Evolutionary conservation across 2,113 vertebrate genomes (phyloP), one percentile per base, ranked within the genome.

Genomic region (Eonycteris spelaea): DNA sequence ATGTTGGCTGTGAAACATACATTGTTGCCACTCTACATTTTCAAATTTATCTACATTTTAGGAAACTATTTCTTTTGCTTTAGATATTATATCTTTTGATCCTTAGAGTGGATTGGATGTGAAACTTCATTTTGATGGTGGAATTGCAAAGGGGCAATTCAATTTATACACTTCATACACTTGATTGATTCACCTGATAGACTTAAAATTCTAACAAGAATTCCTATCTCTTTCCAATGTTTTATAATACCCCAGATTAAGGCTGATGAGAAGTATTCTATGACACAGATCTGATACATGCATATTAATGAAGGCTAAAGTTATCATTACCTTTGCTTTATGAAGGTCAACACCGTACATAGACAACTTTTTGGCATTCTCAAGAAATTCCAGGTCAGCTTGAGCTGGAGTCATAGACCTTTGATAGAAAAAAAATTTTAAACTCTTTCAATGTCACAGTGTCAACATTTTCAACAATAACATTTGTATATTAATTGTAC

Each of bases 341-440:
- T 99, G 99, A 96, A 99, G 99, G 96, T 99, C 99, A 26, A 99
- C 99, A 68, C 99, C 99, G 40, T 99, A 99, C 99, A 99, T 99
- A 1, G 99, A 99, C 6, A 99, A 98, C 93, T 99, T 99, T 98
- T 99, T 99, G 96, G 99, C 99, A 95, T 99, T 99, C 98, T 99
- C 99, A 96, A 99, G 99, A 96, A 99, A 99, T 98, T 99, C 99
- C 98, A 99, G 96, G 97, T 99, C 99, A 95, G 99, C 99, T 96
- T 99, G 99, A 59, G 99, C 99, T 84, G 99, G 99, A 97, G 98
- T 99, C 99, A 99, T 99, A 28, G 99, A 99, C 95, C 99, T 99
- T 98, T 33, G 28, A 84, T 33, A 83, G 14, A 95, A 95, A 71
- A 84, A 91, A 96, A 92, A 91, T 30, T 24, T 75, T 73, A 89